Evolutionary conservation across 2,113 vertebrate species (phyloP).

Genomic region (Cephalopterus ornatus): DNA sequence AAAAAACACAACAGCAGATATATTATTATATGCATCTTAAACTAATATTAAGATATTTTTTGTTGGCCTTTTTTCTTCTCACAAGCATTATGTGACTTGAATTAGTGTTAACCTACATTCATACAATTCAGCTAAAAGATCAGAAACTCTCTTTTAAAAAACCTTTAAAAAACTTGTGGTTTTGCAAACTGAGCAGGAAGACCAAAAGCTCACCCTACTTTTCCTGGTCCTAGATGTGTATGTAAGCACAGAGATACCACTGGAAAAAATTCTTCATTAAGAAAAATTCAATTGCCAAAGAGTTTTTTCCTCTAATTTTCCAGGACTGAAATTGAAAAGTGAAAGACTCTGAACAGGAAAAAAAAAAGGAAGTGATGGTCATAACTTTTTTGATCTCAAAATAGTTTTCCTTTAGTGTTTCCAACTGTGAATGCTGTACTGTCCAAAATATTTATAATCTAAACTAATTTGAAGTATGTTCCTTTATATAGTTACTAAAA

Average conservation of each 20-base stretch:
- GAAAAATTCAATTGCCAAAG: background rate
- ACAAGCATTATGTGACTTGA: background rate
- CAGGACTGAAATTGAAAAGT: background rate
- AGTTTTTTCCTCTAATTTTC: background rate
- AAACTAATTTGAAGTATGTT: background rate
- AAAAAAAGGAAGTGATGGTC: too few species aligned
- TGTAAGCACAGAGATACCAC: background rate
- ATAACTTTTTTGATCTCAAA: background rate
- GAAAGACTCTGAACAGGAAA: background rate
- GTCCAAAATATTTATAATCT: background rate
- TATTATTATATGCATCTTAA: background rate
- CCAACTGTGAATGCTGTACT: background rate
- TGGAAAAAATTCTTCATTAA: background rate
- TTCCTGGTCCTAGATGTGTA: background rate
- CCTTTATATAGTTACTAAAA: background rate
- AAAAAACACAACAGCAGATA: background rate
- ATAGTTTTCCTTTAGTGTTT: background rate
- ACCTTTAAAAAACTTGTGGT: background rate
- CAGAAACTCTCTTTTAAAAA: background rate
- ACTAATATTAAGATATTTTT: background rate
- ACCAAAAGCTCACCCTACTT: background rate
- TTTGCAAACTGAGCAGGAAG: background rate
- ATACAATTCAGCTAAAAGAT: background rate
- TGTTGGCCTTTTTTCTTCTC: background rate
- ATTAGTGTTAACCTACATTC: background rate